Percentiles rank a stretch among this genome's conserved stretches.
These are phyloP conservation scores for Alauda arvensis DNA, from an alignment of 2,797 vertebrate genomes.

Conservation along the genomic window DNA sequence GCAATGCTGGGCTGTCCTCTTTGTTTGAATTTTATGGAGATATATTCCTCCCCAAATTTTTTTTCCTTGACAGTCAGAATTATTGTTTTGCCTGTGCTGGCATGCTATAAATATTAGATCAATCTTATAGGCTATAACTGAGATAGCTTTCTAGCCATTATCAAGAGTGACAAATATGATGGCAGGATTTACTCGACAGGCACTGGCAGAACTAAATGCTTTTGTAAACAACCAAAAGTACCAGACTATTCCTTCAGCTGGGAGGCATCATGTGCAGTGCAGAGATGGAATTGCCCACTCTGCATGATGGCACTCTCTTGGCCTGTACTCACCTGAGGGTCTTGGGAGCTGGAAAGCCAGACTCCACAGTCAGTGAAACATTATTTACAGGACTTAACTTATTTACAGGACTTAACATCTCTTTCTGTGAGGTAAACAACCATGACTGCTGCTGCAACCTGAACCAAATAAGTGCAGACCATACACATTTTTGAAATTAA, in stretches of 20 bases:
- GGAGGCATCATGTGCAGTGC: background rate
- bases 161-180: slow-evolving; percentile 3
- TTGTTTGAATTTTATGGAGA: slow-evolving; percentile 1
- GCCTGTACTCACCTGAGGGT: background rate
- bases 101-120: slow-evolving; percentile 32
- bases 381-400: background rate
- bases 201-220: background rate
- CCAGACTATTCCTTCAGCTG: background rate
- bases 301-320: background rate
- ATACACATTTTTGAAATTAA: background rate
- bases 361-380: background rate
- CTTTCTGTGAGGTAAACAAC: background rate
- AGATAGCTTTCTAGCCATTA: slow-evolving; percentile 26
- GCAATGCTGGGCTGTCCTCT: background rate
- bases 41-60: background rate
- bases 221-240: background rate
- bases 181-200: slow-evolving; percentile 2
- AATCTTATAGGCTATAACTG: slow-evolving; percentile 20
- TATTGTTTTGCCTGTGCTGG: slow-evolving; percentile 36
- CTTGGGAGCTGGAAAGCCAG: background rate
- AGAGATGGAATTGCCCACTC: background rate
- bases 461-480: background rate
- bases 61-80: slow-evolving; percentile 12
- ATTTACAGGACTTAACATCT: background rate
- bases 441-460: background rate